Percentiles rank a stretch among this genome's conserved stretches.
Conservation (phyloP, 2,797 vertebrate genomes). For the Oryzias sinensis region DNA sequence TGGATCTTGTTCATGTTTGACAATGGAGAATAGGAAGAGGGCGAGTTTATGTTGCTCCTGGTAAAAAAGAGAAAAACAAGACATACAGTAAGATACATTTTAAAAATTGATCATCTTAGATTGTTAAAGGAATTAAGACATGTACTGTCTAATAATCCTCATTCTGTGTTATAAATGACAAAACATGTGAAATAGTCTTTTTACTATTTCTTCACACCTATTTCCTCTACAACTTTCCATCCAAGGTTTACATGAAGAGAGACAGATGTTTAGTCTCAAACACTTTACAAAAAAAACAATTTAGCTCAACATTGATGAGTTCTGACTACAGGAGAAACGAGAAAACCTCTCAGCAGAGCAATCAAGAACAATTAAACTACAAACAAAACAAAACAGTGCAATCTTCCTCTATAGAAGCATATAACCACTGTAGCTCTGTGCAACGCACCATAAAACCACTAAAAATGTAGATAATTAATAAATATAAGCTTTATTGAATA, state of each 20-base stretch:
- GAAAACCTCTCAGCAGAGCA: neutral
- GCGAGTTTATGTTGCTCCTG: conserved; percentile 84
- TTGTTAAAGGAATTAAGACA: neutral
- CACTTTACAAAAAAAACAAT: no score
- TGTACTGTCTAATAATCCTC: neutral
- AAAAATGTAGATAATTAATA: no score
- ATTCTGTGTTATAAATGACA: neutral
- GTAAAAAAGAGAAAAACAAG: conserved; percentile 9
- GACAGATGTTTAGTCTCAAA: neutral
- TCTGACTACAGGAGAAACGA: neutral
- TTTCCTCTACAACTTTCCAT: neutral
- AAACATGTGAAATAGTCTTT: no score
- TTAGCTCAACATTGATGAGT: neutral
- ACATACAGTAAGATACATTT: conserved; percentile 13
- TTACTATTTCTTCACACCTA: neutral
- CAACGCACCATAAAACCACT: no score
- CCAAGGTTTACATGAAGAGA: neutral
- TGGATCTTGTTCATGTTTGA: conserved; percentile 90
- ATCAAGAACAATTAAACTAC: neutral
- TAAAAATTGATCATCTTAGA: neutral
- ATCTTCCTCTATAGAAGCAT: no score
- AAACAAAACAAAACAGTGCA: neutral
- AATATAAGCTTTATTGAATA: no score
- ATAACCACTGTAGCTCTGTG: no score
- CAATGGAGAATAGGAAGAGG: conserved; percentile 85